Evolutionary conservation across 2,113 vertebrate species (phyloP).

Genomic region (Callocephalon fimbriatum): DNA sequence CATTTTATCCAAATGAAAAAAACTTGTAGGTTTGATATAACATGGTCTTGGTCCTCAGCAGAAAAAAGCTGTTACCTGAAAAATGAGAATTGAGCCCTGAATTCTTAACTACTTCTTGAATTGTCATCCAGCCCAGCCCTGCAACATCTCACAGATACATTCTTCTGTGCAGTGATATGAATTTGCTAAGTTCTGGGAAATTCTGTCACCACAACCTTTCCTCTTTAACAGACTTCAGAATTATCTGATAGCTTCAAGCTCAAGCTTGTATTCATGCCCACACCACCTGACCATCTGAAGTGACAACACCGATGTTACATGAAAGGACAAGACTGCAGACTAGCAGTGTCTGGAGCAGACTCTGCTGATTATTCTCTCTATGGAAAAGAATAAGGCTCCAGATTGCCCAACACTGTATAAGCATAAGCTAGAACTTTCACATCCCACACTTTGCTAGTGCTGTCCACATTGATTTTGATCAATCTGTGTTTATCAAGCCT

Average conservation of each 20-base stretch:
- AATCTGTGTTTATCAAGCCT: not conserved
- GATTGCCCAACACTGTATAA: not conserved
- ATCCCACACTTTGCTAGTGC: not conserved
- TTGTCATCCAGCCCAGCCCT: not conserved
- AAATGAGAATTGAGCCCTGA: not conserved
- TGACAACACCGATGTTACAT: not conserved
- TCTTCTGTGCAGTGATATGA: not conserved
- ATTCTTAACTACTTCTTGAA: not conserved
- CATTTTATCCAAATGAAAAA: not conserved
- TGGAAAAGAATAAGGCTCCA: not conserved
- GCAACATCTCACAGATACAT: not conserved
- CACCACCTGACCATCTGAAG: not conserved
- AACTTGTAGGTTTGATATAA: not conserved
- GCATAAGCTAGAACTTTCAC: not conserved
- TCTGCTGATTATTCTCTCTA: not conserved
- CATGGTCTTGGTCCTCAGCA: not conserved
- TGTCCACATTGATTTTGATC: not conserved
- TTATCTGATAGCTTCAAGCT: not conserved
- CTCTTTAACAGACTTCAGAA: not conserved
- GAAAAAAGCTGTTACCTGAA: not conserved
- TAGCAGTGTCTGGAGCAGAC: not conserved
- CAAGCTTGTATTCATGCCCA: not conserved
- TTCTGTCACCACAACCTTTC: not conserved
- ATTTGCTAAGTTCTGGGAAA: constrained; percentile 1
- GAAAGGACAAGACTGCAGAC: not conserved